Conservation (phyloP, 2,113 vertebrate species). For the Euleptes europaea region DNA sequence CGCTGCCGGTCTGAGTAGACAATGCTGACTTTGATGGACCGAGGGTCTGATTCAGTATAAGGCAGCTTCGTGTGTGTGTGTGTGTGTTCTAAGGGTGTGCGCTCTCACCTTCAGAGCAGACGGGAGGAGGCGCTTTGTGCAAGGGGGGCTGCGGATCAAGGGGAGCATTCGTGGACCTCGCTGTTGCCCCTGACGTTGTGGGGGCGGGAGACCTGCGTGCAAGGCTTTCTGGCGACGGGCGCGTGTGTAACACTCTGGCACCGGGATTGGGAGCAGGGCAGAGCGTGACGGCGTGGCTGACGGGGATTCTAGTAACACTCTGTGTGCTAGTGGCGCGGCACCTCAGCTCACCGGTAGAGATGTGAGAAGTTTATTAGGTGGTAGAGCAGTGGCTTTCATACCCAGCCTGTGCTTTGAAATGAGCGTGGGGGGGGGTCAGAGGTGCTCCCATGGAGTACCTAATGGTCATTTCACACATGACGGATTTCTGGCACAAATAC, state of each 20-base stretch:
- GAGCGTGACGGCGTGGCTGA: neutral
- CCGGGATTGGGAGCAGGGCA: neutral
- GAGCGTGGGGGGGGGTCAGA: too few relatives aligned
- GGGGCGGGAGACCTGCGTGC: neutral
- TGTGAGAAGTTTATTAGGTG: neutral
- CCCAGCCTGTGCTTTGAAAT: neutral
- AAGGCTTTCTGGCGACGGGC: neutral
- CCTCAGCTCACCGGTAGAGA: neutral
- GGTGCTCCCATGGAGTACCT: neutral
- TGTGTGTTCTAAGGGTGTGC: too few relatives aligned
- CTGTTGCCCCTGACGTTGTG: neutral
- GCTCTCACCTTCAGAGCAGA: neutral
- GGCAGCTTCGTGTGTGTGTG: too few relatives aligned
- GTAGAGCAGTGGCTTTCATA: neutral
- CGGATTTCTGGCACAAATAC: neutral
- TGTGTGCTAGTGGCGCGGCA: too few relatives aligned
- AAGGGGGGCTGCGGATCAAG: neutral
- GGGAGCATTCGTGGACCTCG: too few relatives aligned
- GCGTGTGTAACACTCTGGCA: neutral
- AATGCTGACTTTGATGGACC: too few relatives aligned
- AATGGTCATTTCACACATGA: neutral
- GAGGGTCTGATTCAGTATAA: too few relatives aligned
- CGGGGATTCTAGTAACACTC: slow-evolving; percentile 13
- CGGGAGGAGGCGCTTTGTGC: neutral
- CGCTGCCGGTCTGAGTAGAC: too few relatives aligned